A percentile compares a stretch with the other conserved stretches of the same genome.
phyloP scores from a whole-genome alignment of 2,888 invertebrate species.

The Cheilosia grossa region DNA sequence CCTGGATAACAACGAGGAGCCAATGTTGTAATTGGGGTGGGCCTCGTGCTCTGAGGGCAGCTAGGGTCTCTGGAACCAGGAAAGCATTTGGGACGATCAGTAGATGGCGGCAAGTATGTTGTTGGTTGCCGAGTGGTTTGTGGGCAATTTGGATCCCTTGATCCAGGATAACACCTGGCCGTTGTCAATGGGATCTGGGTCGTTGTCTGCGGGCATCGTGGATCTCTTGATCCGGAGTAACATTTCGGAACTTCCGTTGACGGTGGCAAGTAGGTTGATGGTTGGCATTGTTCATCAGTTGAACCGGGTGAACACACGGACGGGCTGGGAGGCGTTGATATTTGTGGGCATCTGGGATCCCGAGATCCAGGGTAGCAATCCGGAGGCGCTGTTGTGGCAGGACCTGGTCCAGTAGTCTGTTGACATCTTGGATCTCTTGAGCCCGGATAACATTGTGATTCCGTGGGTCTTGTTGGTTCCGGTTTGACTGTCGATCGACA shows the following conservation, averaged over 20 bases:
- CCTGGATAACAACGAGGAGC: constrained; percentile 80
- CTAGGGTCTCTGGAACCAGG: constrained; percentile 77
- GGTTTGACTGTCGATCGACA: constrained; percentile 74
- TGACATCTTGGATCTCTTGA: constrained; percentile 64
- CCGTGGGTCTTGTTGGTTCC: constrained; percentile 75
- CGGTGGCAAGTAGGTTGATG: constrained; percentile 40
- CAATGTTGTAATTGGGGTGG: constrained; percentile 40
- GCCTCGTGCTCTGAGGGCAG: constrained; percentile 65
- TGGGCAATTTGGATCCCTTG: constrained; percentile 81
- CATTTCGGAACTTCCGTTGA: constrained; percentile 73
- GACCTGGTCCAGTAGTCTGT: constrained; percentile 32
- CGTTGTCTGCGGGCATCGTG: background rate
- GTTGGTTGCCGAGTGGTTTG: constrained; percentile 59
- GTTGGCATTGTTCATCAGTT: constrained; percentile 74
- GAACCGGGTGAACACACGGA: constrained; percentile 77
- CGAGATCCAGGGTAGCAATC: constrained; percentile 81
- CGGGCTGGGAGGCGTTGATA: constrained; percentile 72
- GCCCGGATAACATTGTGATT: constrained; percentile 50
- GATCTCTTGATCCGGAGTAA: constrained; percentile 80
- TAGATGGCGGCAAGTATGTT: constrained; percentile 58
- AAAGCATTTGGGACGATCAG: constrained; percentile 76
- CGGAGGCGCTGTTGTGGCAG: constrained; percentile 75
- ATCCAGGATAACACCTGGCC: constrained; percentile 80
- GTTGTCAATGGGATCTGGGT: background rate
- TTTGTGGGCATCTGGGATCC: constrained; percentile 80